Base-by-base conservation (phyloP, 2,888 invertebrate species). In the Catonia carolina region DNA sequence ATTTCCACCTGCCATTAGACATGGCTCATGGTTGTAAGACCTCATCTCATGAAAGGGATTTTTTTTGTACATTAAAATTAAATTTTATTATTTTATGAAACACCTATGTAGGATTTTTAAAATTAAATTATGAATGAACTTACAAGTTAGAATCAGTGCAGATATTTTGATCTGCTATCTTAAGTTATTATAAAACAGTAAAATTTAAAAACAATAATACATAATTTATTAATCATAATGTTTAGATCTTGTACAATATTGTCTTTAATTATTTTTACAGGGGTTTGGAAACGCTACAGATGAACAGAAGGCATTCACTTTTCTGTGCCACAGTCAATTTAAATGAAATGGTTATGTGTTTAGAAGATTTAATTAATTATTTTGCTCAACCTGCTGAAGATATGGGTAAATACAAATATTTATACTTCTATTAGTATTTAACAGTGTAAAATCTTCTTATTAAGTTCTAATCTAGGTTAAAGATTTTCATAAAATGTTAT, bases 281-380 rank as follows among this genome's bases (percentile, higher is more conserved):
- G 72, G 97, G 96, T 58, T 79, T 98, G 69, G 97, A 98, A 77
- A 89, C 87, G 0, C 76, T 99, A 45, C 95, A 95, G 77, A 81
- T 85, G 66, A 87, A 90, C 71, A 78, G 91, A 55, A 80, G 91
- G 23, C 88, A 89, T 68, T 89, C 90, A 2, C 78, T 89, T 75
- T 91, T 93, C 73, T 91, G 93, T 73, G 85, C 86, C 63, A 82
- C 86, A n/a, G 90, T 98, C 2, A 96, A 97, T 73, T 81, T 99
- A 15, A 87, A 86, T 58, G 99, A 97, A 75, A 98, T 99, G 88
- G 91, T 97, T 50, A 97, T 96, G 89, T 95, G 97, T 69, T 79
- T 99, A 56, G 98, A 99, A 71, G 99, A 99, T 79, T 82, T 99
- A 63, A 99, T 99, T 68, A 97, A 96, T 72, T 99, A 99, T 74